Percentiles rank a stretch among this genome's conserved stretches.
Evolutionary conservation across 2,113 vertebrate species (phyloP).

Genomic region (Brienomyrus brachyistius): DNA sequence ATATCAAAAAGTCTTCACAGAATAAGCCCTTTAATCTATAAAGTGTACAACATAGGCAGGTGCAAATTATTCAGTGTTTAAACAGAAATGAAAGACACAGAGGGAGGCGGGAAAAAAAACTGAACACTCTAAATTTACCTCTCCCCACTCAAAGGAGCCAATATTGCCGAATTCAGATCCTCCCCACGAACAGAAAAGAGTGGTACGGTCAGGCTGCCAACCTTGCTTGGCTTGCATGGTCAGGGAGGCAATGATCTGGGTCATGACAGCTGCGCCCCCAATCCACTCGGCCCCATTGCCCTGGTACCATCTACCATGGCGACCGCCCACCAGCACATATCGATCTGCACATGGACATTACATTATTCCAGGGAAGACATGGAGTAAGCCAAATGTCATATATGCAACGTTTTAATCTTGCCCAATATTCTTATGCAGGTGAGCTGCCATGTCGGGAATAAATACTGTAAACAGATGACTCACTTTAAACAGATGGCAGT

Average conservation of each 20-base stretch:
- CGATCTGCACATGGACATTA: constrained; percentile 66
- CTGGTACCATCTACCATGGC: constrained; percentile 53
- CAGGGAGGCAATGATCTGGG: constrained; percentile 72
- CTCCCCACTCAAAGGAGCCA: constrained; percentile 89
- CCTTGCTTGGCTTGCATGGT: constrained; percentile 65
- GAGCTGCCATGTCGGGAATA: neutral
- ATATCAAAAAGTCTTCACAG: neutral
- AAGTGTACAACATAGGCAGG: neutral
- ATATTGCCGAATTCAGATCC: constrained; percentile 75
- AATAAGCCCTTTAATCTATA: neutral
- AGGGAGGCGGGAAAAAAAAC: neutral
- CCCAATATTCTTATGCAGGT: neutral
- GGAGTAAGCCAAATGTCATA: neutral
- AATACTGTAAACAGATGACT: neutral
- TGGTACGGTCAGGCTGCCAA: constrained; percentile 78
- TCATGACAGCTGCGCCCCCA: constrained; percentile 70
- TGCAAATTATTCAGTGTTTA: neutral
- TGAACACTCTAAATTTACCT: constrained; percentile 61
- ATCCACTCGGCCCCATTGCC: constrained; percentile 58
- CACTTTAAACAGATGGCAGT: neutral
- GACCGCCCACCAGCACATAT: constrained; percentile 75
- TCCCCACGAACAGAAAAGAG: constrained; percentile 84
- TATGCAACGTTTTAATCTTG: neutral
- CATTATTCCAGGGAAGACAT: neutral
- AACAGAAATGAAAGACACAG: neutral